A percentile compares a stretch with the other conserved stretches of the same genome.
Evolutionary conservation across 2,797 vertebrate species (phyloP).

Genomic region (Lutjanus argentimaculatus): DNA sequence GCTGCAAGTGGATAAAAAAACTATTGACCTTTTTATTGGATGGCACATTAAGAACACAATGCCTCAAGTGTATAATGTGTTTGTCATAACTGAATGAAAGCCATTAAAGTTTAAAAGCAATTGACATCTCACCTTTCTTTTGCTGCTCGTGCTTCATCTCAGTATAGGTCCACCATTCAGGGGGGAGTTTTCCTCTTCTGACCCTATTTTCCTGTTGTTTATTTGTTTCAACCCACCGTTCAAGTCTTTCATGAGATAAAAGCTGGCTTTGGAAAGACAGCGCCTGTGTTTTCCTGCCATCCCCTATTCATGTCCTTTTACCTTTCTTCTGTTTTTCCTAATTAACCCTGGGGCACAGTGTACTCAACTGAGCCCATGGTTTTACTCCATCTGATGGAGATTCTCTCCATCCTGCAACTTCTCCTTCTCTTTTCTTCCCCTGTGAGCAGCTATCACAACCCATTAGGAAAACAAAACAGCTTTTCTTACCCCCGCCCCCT

Average conservation of each 20-base stretch:
- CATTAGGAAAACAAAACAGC: conserved; percentile 66
- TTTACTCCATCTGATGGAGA: conserved; percentile 56
- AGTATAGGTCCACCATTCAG: not conserved
- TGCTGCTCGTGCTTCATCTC: conserved; percentile 25
- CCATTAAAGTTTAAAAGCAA: conserved; percentile 23
- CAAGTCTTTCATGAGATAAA: conserved; percentile 46
- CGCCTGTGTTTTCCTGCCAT: conserved; percentile 31
- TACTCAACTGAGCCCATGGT: conserved; percentile 25
- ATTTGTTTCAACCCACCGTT: conserved; percentile 34
- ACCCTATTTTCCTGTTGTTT: conserved; percentile 13
- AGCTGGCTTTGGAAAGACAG: conserved; percentile 35
- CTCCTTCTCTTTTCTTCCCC: conserved; percentile 49
- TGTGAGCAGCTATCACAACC: conserved; percentile 67
- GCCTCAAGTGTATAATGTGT: conserved; percentile 26
- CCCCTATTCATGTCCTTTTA: conserved; percentile 28
- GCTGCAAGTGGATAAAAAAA: conserved; percentile 12
- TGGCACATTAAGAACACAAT: conserved; percentile 23
- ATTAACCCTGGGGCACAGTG: conserved; percentile 75
- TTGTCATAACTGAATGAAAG: conserved; percentile 36
- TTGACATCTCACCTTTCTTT: conserved; percentile 17
- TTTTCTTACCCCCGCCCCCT: conserved; percentile 5
- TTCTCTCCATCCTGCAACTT: conserved; percentile 44
- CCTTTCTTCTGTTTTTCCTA: conserved; percentile 41
- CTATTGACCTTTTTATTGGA: conserved; percentile 26
- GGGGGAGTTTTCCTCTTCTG: not conserved